Percentiles rank a stretch among this genome's conserved stretches.
These are phyloP conservation scores for Poeciliopsis occidentalis DNA, from an alignment of 2,113 vertebrate genomes.

Conservation along the genomic window DNA sequence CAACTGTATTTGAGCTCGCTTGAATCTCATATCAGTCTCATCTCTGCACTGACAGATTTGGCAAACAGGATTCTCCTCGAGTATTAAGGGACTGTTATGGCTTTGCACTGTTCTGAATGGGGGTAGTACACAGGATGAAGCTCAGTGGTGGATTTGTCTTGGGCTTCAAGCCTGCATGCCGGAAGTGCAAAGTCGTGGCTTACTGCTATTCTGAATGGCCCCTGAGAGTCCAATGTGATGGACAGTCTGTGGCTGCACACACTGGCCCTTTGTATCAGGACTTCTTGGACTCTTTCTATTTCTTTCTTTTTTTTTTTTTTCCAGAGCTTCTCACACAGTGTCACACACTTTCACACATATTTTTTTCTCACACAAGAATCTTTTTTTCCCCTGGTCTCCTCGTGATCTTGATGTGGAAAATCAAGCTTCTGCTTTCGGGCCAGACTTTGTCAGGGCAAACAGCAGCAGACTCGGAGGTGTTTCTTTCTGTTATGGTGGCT, in stretches of 20 bases:
- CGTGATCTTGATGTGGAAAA: constrained; percentile 49
- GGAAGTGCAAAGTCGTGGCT: constrained; percentile 64
- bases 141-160: constrained; percentile 63
- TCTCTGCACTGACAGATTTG: too few species aligned
- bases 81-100: constrained; percentile 35
- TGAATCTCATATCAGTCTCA: constrained; percentile 2
- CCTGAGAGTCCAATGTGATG: constrained; percentile 72
- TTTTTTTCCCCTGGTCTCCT: constrained; percentile 35
- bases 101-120: constrained; percentile 42
- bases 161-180: constrained; percentile 56
- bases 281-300: constrained; percentile 56
- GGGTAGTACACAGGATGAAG: constrained; percentile 51
- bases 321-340: constrained; percentile 25
- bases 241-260: constrained; percentile 60
- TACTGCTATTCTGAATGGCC: constrained; percentile 62
- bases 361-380: constrained; percentile 27
- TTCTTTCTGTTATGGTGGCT: neutral
- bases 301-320: constrained; percentile 4
- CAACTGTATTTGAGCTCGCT: neutral
- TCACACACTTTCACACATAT: constrained; percentile 27
- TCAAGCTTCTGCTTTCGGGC: constrained; percentile 28
- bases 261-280: constrained; percentile 73
- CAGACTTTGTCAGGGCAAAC: constrained; percentile 39
- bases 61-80: constrained; percentile 60
- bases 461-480: constrained; percentile 33